Evolutionary conservation across 1,140 invertebrate genomes (phyloP).

Genomic region (Lanistes nyassanus): DNA sequence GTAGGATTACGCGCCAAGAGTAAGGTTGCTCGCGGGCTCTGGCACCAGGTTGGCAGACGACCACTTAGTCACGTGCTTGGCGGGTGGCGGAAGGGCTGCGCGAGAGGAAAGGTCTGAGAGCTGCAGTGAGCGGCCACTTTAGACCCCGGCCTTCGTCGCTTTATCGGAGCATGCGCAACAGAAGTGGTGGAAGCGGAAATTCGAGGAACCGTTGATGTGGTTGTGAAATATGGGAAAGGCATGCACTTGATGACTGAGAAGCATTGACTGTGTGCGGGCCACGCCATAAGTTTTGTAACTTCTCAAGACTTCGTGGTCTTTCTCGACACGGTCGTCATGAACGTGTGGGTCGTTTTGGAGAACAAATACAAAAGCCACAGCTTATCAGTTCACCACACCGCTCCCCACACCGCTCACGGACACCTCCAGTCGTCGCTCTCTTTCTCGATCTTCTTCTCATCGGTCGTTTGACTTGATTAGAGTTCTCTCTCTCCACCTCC

Average conservation of each 20-base stretch:
- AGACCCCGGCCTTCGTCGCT: no score
- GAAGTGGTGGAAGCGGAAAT: no score
- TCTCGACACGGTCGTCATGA: no score
- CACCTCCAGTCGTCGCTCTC: neutral
- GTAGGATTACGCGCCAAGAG: conserved; percentile 9
- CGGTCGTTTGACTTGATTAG: no score
- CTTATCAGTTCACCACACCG: neutral
- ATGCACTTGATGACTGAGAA: no score
- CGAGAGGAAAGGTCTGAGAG: neutral
- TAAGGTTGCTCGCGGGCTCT: neutral
- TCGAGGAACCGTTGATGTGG: no score
- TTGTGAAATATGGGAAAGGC: no score
- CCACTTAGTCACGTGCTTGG: conserved; percentile 8
- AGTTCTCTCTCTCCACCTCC: neutral
- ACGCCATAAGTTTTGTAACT: no score
- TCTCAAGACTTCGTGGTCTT: no score
- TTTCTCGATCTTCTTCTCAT: neutral
- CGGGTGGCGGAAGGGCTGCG: neutral
- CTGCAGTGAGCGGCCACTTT: no score
- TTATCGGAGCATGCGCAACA: no score
- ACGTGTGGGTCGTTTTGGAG: neutral
- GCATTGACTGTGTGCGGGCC: no score
- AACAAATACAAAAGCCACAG: neutral
- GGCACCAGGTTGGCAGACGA: neutral
- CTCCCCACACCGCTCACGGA: neutral